Percentiles rank a stretch among this genome's conserved stretches.
These are phyloP conservation scores for Pseudopipra pipra DNA, from an alignment of 2,113 vertebrate genomes.

Conservation along the genomic window DNA sequence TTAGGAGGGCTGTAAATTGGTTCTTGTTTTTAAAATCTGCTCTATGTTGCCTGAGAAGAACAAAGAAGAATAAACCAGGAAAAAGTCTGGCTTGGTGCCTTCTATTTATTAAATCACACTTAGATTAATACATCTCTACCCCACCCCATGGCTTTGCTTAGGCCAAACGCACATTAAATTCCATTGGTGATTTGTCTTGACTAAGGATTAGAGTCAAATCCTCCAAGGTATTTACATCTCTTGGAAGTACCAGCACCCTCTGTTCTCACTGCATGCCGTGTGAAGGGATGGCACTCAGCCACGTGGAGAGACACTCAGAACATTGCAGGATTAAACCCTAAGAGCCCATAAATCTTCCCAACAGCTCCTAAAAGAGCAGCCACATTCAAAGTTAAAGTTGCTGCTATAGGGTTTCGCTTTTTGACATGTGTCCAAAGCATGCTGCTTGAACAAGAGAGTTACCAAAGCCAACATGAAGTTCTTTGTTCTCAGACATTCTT, in stretches of 20 bases:
- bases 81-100: neutral
- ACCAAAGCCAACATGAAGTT: neutral
- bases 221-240: conserved; percentile 3
- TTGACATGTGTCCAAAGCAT: neutral
- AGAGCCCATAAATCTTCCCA: neutral
- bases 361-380: neutral
- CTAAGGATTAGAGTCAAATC: conserved; percentile 24
- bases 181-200: conserved; percentile 11
- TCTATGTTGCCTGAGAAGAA: neutral
- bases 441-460: neutral
- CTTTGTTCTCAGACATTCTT: conserved; percentile 21
- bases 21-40: neutral
- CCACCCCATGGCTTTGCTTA: neutral
- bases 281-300: conserved; percentile 12
- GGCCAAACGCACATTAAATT: conserved; percentile 11
- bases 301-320: neutral
- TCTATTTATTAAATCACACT: neutral
- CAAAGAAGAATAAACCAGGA: neutral
- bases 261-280: neutral
- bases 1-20: neutral
- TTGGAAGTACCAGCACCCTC: neutral
- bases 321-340: neutral
- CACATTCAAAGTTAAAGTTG: neutral
- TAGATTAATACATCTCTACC: neutral
- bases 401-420: neutral